Conservation (phyloP, 2,113 vertebrate species). For the Varanus salvator region DNA sequence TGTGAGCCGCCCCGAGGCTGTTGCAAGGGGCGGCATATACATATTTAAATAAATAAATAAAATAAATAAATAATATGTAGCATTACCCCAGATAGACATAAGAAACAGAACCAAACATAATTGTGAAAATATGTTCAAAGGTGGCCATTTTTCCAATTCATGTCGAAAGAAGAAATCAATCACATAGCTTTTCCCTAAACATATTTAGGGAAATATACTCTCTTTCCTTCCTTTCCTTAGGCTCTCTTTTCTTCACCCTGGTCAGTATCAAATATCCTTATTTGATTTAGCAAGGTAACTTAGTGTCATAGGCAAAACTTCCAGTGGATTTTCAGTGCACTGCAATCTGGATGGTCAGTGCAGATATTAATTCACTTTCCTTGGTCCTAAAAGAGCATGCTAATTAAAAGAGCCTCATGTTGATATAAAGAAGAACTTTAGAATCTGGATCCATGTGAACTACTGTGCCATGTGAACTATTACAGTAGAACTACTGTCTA, state of each 20-base stretch:
- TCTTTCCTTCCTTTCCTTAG: neutral
- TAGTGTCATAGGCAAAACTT: neutral
- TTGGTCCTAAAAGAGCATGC: neutral
- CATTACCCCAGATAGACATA: neutral
- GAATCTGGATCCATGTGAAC: neutral
- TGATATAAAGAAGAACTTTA: neutral
- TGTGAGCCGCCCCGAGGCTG: too few species aligned
- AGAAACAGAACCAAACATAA: neutral
- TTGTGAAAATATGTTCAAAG: neutral
- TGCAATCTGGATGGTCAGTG: neutral
- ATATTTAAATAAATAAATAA: too few species aligned
- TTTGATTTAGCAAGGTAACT: neutral
- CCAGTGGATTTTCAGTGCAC: neutral
- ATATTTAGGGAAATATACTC: neutral
- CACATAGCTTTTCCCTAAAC: fast-evolving
- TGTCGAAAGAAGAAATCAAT: too few species aligned
- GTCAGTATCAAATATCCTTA: neutral
- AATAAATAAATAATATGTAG: too few species aligned
- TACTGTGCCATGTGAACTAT: neutral
- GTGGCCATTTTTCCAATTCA: fast-evolving
- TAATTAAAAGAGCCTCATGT: neutral
- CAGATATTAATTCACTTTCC: neutral
- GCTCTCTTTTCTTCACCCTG: neutral
- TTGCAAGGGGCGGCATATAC: too few species aligned
- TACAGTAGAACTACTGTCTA: neutral